Evolutionary conservation across 2,113 vertebrate species (phyloP).

Genomic region (Lonchura striata): DNA sequence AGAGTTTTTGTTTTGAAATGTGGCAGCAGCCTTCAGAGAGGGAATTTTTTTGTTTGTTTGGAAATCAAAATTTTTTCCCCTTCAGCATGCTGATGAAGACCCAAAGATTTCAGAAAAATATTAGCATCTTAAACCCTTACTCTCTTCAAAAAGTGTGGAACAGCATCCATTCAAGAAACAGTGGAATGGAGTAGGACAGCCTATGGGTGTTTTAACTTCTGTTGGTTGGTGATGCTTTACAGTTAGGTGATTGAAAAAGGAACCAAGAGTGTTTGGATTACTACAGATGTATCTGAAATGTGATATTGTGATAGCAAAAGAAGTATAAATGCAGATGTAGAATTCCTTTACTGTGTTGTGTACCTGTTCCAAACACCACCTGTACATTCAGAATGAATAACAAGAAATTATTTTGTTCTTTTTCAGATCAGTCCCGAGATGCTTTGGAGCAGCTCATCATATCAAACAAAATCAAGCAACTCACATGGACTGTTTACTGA

Average conservation of each 20-base stretch:
- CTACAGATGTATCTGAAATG: not conserved
- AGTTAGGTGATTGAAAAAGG: not conserved
- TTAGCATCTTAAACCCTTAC: not conserved
- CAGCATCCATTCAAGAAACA: not conserved
- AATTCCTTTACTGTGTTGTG: not conserved
- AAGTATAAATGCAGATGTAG: not conserved
- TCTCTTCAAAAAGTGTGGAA: not conserved
- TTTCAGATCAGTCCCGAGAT: constrained; percentile 80
- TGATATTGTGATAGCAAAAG: not conserved
- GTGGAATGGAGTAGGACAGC: not conserved
- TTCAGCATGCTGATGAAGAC: not conserved
- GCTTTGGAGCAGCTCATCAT: constrained; percentile 77
- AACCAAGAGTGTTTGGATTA: not conserved
- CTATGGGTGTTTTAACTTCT: not conserved
- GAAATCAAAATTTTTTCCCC: not conserved
- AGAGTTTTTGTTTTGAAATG: not conserved
- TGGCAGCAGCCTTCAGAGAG: not conserved
- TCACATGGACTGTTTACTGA: constrained; percentile 87
- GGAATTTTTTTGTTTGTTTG: not conserved
- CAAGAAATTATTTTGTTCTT: not conserved
- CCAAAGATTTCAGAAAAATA: not conserved
- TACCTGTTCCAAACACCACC: not conserved
- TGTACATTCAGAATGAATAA: not conserved
- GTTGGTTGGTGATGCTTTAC: not conserved
- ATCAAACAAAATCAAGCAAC: constrained; percentile 82